Conservation (phyloP, 2,888 invertebrate species). For the Pardosa pseudoannulata region DNA sequence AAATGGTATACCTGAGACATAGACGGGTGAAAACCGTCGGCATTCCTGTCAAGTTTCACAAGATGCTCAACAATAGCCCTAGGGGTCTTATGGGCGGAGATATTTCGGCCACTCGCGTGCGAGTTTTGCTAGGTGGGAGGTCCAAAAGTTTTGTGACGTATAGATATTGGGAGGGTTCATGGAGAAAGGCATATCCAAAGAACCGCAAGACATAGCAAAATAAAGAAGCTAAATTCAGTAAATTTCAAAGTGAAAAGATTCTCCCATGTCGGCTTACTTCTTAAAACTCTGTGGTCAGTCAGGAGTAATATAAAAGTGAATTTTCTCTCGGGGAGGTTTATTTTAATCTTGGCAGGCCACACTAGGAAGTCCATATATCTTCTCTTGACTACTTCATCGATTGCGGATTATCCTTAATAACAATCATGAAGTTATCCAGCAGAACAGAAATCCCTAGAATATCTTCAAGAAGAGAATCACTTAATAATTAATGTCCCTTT, state of each 20-base stretch:
- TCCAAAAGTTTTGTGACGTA: constrained; percentile 25
- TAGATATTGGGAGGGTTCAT: background rate
- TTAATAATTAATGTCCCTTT: too few relatives aligned
- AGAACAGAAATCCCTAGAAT: too few relatives aligned
- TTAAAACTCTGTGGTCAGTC: background rate
- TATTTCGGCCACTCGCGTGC: constrained; percentile 21
- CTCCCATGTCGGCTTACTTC: background rate
- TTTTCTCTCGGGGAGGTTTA: too few relatives aligned
- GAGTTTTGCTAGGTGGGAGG: constrained; percentile 8
- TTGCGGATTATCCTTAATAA: too few relatives aligned
- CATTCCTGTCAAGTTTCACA: constrained; percentile 47
- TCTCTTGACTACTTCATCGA: too few relatives aligned
- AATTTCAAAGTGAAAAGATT: constrained; percentile 11
- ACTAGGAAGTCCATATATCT: too few relatives aligned
- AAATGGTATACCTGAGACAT: background rate
- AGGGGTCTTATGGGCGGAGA: constrained; percentile 10
- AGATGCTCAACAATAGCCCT: constrained; percentile 16
- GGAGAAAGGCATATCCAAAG: background rate
- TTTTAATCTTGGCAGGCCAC: too few relatives aligned
- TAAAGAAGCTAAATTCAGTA: constrained; percentile 1
- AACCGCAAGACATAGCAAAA: constrained; percentile 5
- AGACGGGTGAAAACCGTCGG: constrained; percentile 27
- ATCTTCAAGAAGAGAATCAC: too few relatives aligned
- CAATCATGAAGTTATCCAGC: background rate
- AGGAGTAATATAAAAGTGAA: too few relatives aligned